Percentiles rank a stretch among this genome's conserved stretches.
These are phyloP conservation scores for Lagopus leucura DNA, from an alignment of 2,113 vertebrate genomes.

Conservation along the genomic window DNA sequence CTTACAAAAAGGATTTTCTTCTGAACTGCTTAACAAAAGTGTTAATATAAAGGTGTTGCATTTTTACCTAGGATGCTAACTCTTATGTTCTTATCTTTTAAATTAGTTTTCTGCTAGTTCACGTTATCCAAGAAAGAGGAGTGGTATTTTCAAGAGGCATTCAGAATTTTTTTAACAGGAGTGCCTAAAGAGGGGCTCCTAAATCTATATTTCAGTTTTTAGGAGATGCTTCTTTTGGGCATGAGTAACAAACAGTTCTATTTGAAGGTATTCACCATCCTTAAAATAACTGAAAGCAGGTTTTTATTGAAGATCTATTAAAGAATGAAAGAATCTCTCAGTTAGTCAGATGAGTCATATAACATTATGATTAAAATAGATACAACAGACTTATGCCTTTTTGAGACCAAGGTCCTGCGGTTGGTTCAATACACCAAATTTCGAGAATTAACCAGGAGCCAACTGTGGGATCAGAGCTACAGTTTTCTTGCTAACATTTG, in stretches of 20 bases:
- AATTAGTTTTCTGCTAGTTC: not conserved
- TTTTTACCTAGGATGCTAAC: not conserved
- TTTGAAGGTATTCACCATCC: not conserved
- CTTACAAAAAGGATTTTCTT: not conserved
- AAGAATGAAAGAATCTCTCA: not conserved
- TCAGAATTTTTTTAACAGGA: not conserved
- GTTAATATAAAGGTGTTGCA: not conserved
- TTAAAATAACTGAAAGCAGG: not conserved
- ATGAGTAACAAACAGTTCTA: not conserved
- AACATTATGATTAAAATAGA: not conserved
- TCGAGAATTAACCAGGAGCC: not conserved
- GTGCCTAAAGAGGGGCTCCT: not conserved
- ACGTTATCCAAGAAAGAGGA: not conserved
- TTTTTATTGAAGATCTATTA: not conserved
- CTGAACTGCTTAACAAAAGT: not conserved
- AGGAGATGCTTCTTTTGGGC: not conserved
- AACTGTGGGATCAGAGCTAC: not conserved
- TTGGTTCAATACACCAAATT: not conserved
- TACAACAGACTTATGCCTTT: not conserved
- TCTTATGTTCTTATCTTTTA: not conserved
- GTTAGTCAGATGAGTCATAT: not conserved
- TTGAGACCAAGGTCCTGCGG: not conserved
- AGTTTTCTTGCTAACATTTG: not conserved
- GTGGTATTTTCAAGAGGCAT: not conserved
- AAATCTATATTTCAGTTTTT: not conserved